Evolutionary conservation across 2,113 vertebrate species (phyloP).

Genomic region (Columbina picui): DNA sequence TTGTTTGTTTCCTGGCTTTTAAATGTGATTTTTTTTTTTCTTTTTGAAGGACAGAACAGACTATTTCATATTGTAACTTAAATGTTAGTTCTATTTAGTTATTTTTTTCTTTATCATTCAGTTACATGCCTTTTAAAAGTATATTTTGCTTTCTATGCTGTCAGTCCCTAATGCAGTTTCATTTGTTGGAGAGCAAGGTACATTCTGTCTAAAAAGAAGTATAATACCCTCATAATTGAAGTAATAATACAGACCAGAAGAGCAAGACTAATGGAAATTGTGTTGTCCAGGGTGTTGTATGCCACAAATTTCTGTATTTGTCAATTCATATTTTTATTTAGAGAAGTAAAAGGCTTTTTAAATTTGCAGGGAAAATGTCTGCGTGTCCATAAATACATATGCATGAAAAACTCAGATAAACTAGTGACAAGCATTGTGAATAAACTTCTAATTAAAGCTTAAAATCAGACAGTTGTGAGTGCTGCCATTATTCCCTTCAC

Average conservation of each 20-base stretch:
- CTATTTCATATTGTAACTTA: neutral
- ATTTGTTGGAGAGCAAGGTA: neutral
- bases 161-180: neutral
- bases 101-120: neutral
- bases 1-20: neutral
- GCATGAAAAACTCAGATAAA: neutral
- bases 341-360: neutral
- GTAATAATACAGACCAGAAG: neutral
- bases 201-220: neutral
- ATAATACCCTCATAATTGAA: neutral
- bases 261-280: neutral
- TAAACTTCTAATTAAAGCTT: neutral
- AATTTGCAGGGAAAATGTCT: neutral
- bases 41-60: neutral
- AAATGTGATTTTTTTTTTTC: neutral
- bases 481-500: neutral
- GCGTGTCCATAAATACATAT: neutral
- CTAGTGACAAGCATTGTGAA: neutral
- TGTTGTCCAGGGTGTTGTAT: neutral
- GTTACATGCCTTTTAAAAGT: neutral
- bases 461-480: neutral
- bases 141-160: neutral
- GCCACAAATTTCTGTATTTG: neutral
- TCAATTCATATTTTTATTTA: neutral
- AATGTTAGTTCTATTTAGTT: neutral